Percentiles rank a stretch among this genome's conserved stretches.
These are phyloP conservation scores for Hylia prasina DNA, from an alignment of 2,113 vertebrate species.

Conservation along the genomic window DNA sequence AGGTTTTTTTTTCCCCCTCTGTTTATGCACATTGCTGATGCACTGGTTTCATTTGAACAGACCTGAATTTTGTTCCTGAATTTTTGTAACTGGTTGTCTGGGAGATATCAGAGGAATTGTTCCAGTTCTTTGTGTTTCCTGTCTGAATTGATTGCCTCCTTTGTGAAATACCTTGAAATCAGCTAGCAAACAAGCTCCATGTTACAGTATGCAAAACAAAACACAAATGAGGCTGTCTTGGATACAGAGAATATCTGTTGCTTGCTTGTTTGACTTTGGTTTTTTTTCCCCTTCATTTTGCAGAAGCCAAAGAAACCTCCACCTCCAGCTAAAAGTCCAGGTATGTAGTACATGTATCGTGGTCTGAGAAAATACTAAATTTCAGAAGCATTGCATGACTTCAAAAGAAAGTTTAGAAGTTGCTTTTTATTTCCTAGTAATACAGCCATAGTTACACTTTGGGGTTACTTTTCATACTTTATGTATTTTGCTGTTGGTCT, in stretches of 20 bases:
- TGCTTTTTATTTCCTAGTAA: not conserved
- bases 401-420: not conserved
- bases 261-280: not conserved
- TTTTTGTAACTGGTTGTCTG: not conserved
- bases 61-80: not conserved
- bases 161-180: not conserved
- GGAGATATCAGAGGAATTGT: not conserved
- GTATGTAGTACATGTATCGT: conserved; percentile 45
- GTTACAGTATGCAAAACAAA: not conserved
- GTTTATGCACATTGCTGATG: not conserved
- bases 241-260: not conserved
- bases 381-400: not conserved
- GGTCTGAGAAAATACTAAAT: not conserved
- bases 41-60: not conserved
- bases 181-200: not conserved
- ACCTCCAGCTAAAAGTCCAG: conserved; percentile 78
- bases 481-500: not conserved
- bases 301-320: conserved; percentile 88
- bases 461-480: not conserved
- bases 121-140: not conserved
- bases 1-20: accelerated
- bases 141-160: not conserved
- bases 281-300: not conserved
- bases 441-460: not conserved
- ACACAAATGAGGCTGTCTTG: not conserved